Base-by-base conservation (phyloP, 2,797 vertebrate species). In the Sebastes kiyomatsui region DNA sequence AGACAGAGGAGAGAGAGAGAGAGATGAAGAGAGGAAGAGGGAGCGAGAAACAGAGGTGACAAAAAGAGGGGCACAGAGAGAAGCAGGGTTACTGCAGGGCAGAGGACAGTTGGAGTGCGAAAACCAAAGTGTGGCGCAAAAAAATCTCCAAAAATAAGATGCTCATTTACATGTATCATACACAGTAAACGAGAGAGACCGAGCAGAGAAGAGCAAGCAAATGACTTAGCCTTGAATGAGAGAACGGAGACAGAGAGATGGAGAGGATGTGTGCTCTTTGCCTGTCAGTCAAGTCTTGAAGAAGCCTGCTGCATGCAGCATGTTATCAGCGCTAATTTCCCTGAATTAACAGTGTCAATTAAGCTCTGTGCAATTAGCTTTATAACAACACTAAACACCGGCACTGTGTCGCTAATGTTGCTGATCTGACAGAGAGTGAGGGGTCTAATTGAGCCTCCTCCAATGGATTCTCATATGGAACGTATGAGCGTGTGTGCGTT, bases 81-180 rank as follows among this genome's bases (percentile, higher is more conserved):
- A 96, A 96, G 96, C 96, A 94, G 95, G 86, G 95, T 97, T 97
- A 97, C 90, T 95, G 95, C 95, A 95, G 94, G 96, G 95, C 95
- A 97, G 96, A 95, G 94, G 92, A 95, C 93, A 96, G 95, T 94
- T 14, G 54, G 85, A 90, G 80, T 8, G 87, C 95, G 93, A 93
- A 89, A 91, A 92, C 91, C 90, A 89, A 91, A 91, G 82, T 75
- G 78, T 66, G 82, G 75, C 4, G 73, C 82, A 85, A 89, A 85
- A 78, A 70, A 77, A 79, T 10, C 30, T 54, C 74, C 66, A 87
- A 86, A 90, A 90, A 86, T 78, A 90, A 78, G 61, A 79, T 33
- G 77, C 80, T 82, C 16, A 28, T 61, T 86, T 87, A 78, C 69
- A 84, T 82, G 85, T 86, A 77, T 28, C 61, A 66, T 81, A 91